Evolutionary conservation across 2,888 invertebrate genomes (phyloP).

Genomic region (Rhimphoctona megacephalus): DNA sequence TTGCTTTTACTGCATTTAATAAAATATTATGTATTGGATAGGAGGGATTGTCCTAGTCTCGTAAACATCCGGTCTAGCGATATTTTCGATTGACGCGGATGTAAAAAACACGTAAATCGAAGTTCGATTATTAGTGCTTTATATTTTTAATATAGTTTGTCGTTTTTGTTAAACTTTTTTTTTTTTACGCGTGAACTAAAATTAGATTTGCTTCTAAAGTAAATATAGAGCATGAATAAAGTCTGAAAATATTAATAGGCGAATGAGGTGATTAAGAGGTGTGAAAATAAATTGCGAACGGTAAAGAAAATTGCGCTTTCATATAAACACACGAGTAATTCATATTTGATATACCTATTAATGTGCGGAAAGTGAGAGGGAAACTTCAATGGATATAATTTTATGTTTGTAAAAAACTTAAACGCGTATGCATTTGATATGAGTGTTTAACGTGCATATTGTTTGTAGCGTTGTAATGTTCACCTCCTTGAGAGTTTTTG

Average conservation of each 20-base stretch:
- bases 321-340: neutral
- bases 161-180: neutral
- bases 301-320: neutral
- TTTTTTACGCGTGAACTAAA: neutral
- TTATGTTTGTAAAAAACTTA: neutral
- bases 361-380: neutral
- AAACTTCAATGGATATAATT: neutral
- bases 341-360: neutral
- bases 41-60: no score
- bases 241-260: neutral
- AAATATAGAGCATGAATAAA: neutral
- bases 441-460: neutral
- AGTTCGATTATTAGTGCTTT: no score
- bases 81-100: no score
- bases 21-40: no score
- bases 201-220: neutral
- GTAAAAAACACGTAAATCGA: no score
- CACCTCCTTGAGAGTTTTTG: neutral
- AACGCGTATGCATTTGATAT: neutral
- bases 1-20: no score
- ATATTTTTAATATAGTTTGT: neutral
- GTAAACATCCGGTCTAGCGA: no score
- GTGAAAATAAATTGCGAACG: neutral
- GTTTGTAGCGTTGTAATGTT: neutral
- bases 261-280: neutral